Conservation (phyloP, 2,797 vertebrate genomes). For the Tiaroga cobitis region DNA sequence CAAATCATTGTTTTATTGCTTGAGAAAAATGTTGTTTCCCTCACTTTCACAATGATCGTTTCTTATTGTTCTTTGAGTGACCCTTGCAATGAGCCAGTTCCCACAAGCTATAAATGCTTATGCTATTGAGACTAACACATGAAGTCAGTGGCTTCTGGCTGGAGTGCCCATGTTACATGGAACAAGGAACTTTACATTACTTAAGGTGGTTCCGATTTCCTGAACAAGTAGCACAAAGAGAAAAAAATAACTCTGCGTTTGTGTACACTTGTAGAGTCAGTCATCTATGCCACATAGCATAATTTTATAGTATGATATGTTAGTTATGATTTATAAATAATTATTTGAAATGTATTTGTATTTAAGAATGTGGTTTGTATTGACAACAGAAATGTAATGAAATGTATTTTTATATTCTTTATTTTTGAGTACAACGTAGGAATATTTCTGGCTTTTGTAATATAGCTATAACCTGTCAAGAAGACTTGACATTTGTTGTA, state of each 20-base stretch:
- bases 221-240: conserved; percentile 62
- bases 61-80: conserved; percentile 73
- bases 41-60: conserved; percentile 63
- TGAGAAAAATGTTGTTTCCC: conserved; percentile 69
- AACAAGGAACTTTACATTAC: not conserved
- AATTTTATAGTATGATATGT: not conserved
- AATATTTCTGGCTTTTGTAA: not conserved
- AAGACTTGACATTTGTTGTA: not conserved
- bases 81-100: conserved; percentile 68
- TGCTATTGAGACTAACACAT: conserved; percentile 54
- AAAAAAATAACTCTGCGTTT: not conserved
- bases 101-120: conserved; percentile 65
- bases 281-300: not conserved
- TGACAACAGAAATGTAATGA: not conserved
- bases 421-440: not conserved
- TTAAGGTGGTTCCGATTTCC: conserved; percentile 66
- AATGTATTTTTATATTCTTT: not conserved
- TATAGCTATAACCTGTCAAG: not conserved
- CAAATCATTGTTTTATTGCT: conserved; percentile 52
- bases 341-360: not conserved
- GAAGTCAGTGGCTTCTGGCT: conserved; percentile 50
- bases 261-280: not conserved
- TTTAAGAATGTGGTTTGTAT: not conserved
- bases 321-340: not conserved
- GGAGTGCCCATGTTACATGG: conserved; percentile 47